Evolutionary conservation across 2,888 invertebrate genomes (phyloP).

Genomic region (Luperina testacea): DNA sequence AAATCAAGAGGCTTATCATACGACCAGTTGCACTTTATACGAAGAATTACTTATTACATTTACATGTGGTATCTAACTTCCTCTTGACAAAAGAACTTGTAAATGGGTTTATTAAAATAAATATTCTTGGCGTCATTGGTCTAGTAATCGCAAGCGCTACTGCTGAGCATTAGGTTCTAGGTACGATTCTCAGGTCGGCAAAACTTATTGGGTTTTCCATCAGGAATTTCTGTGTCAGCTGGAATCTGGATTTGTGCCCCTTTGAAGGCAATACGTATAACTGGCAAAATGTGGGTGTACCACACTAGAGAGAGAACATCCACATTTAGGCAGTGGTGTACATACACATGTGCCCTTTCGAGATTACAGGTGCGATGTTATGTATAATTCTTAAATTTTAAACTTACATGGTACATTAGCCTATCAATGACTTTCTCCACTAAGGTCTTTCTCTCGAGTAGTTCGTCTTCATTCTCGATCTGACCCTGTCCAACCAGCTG

Average conservation of each 20-base stretch:
- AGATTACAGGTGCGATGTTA: too few relatives aligned
- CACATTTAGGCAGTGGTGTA: background rate
- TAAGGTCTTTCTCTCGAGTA: slow-evolving; percentile 96
- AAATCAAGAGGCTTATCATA: background rate
- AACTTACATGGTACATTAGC: slow-evolving; percentile 94
- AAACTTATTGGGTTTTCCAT: background rate
- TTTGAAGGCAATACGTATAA: background rate
- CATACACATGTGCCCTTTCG: background rate
- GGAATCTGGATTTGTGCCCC: too few relatives aligned
- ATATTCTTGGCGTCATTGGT: background rate
- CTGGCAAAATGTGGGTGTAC: background rate
- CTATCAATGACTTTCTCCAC: slow-evolving; percentile 98
- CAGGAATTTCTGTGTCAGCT: background rate
- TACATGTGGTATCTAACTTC: background rate
- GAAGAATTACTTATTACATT: background rate
- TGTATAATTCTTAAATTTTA: background rate
- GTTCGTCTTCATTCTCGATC: slow-evolving; percentile 97
- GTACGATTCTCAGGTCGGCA: background rate
- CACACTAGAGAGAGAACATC: background rate
- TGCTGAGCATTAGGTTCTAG: background rate
- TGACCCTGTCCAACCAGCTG: slow-evolving; percentile 93
- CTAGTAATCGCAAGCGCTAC: background rate
- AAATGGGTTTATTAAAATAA: background rate
- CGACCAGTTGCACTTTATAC: background rate
- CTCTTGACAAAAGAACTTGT: background rate